phyloP scores from a whole-genome alignment of 1,140 invertebrate genomes.

The Sminthurides bifidus region DNA sequence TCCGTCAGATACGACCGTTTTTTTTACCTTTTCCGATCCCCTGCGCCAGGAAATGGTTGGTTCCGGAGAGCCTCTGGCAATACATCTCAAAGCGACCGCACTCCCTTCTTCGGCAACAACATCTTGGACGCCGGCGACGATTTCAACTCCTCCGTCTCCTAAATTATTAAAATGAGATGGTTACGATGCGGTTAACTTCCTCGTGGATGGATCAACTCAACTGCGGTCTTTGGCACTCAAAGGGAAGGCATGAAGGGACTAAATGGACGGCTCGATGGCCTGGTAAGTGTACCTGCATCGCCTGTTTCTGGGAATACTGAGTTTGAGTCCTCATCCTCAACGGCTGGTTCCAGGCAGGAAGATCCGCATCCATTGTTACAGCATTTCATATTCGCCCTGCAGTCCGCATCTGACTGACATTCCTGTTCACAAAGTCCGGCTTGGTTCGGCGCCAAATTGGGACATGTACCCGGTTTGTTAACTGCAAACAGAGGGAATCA shows the following conservation, averaged over 20 bases:
- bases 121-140: neutral
- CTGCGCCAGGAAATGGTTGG: conserved; percentile 64
- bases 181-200: no score
- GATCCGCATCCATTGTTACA: conserved; percentile 63
- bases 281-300: no score
- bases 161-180: neutral
- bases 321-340: neutral
- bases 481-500: conserved; percentile 44
- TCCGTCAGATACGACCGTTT: neutral
- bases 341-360: conserved; percentile 50
- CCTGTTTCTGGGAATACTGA: no score
- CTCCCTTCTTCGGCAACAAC: conserved; percentile 52
- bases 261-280: no score
- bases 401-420: conserved; percentile 72
- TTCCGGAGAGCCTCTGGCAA: conserved; percentile 57
- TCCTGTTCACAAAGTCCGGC: conserved; percentile 49
- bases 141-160: conserved; percentile 2
- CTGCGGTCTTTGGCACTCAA: no score
- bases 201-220: no score
- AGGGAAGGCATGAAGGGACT: no score
- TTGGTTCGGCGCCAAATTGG: conserved; percentile 38
- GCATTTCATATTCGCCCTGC: conserved; percentile 61
- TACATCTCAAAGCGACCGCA: conserved; percentile 55
- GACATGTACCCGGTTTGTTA: conserved; percentile 63
- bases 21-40: conserved; percentile 50